Conservation (phyloP, 1,140 invertebrate species). For the Heliconius hermathena region DNA sequence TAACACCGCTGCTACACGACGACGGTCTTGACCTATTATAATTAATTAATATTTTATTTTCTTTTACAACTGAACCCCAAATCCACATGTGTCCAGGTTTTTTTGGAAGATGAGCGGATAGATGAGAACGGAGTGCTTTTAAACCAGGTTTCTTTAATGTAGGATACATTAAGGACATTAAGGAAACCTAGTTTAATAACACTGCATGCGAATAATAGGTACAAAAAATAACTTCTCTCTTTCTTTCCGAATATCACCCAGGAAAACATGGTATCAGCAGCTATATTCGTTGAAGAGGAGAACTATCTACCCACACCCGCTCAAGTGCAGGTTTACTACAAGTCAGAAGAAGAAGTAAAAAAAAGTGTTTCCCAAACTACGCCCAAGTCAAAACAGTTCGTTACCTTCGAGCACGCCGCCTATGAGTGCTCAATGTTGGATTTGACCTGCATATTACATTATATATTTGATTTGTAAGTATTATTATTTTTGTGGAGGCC, state of each 20-base stretch:
- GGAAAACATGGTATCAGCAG: conserved; percentile 68
- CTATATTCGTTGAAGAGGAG: conserved; percentile 49
- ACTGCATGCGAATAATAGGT: no score
- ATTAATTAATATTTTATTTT: no score
- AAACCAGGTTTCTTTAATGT: no score
- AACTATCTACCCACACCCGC: conserved; percentile 51
- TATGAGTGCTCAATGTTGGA: conserved; percentile 64
- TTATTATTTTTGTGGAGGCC: background rate
- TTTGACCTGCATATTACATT: conserved; percentile 67
- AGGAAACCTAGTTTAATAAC: no score
- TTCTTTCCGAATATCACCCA: conserved; percentile 26
- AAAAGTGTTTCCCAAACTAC: background rate
- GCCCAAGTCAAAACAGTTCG: conserved; percentile 43
- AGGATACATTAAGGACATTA: no score
- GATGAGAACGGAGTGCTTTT: no score
- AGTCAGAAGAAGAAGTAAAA: conserved; percentile 39
- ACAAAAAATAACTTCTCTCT: background rate
- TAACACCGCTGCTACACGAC: no score
- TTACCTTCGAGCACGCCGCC: conserved; percentile 53
- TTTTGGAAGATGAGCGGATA: no score
- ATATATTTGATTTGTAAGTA: conserved; percentile 72
- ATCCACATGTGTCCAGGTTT: no score
- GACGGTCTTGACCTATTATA: no score
- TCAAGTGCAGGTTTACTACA: conserved; percentile 55
- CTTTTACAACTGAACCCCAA: background rate